phyloP scores from a whole-genome alignment of 92 coral and sea anemone genomes.

The Heteractis magnifica region DNA sequence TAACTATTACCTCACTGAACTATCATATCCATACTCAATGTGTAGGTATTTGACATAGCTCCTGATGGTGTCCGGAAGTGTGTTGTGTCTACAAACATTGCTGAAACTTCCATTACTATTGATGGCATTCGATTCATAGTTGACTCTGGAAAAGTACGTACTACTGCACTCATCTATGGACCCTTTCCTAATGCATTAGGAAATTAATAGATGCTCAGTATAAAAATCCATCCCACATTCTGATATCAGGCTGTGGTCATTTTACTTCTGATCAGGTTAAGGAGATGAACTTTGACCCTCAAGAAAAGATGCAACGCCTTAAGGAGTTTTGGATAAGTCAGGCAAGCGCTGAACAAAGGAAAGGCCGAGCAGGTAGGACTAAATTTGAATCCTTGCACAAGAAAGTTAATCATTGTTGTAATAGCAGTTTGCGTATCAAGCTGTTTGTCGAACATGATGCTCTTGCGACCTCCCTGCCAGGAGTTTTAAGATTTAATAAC shows the following conservation, averaged over 20 bases:
- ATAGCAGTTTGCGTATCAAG: too few species aligned
- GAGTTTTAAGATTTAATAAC: too few species aligned
- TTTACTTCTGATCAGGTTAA: slow-evolving; percentile 60
- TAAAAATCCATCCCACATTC: background rate
- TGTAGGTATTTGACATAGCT: slow-evolving; percentile 91
- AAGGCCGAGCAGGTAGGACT: slow-evolving; percentile 89
- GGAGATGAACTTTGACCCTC: slow-evolving; percentile 94
- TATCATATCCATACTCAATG: background rate
- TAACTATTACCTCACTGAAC: too few species aligned
- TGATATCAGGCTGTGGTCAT: background rate
- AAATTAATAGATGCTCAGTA: too few species aligned
- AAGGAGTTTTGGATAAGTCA: slow-evolving; percentile 99
- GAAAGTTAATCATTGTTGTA: too few species aligned
- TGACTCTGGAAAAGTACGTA: slow-evolving; percentile 90
- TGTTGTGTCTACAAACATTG: slow-evolving; percentile 91
- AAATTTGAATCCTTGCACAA: too few species aligned
- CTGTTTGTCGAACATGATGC: too few species aligned
- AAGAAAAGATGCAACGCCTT: slow-evolving; percentile 93
- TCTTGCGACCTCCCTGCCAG: too few species aligned
- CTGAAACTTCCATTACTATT: slow-evolving; percentile 96
- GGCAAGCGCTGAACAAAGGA: slow-evolving; percentile 98
- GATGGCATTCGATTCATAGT: slow-evolving; percentile 94
- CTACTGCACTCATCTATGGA: background rate
- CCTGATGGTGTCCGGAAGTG: slow-evolving; percentile 98
- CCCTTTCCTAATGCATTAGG: too few species aligned